phyloP scores from a whole-genome alignment of 2,888 invertebrate species.

The Epinotia ramella region DNA sequence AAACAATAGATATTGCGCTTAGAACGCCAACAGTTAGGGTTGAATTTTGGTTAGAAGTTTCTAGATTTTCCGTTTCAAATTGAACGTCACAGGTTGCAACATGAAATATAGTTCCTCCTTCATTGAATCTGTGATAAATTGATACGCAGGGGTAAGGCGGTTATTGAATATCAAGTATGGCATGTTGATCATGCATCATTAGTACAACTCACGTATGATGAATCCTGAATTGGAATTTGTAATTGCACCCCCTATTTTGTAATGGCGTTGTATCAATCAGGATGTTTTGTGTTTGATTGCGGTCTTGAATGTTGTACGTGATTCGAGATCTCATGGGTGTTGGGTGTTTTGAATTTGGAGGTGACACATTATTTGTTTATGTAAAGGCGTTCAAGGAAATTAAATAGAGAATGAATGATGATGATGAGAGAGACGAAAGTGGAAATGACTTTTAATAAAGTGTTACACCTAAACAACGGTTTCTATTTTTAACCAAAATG shows the following conservation, averaged over 20 bases:
- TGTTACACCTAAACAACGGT: too few relatives aligned
- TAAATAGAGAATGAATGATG: neutral
- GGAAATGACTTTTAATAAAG: too few relatives aligned
- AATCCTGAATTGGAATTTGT: constrained; percentile 61
- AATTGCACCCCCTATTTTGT: constrained; percentile 56
- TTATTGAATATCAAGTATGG: constrained; percentile 84
- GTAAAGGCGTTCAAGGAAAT: neutral
- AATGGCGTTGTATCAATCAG: constrained; percentile 55
- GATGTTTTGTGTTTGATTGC: constrained; percentile 48
- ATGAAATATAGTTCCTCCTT: constrained; percentile 84
- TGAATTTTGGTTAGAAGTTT: neutral
- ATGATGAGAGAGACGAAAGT: neutral
- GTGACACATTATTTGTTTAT: neutral
- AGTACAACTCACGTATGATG: constrained; percentile 59
- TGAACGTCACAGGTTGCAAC: constrained; percentile 67
- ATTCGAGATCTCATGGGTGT: constrained; percentile 29
- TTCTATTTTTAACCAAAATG: too few relatives aligned
- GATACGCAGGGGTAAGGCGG: constrained; percentile 75
- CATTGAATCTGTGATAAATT: constrained; percentile 84
- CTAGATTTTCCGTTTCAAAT: constrained; percentile 42
- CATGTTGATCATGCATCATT: constrained; percentile 68
- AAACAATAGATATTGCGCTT: constrained; percentile 41
- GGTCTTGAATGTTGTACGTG: constrained; percentile 45
- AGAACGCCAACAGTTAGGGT: neutral
- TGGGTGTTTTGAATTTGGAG: constrained; percentile 15